Percentiles rank a stretch among this genome's conserved stretches.
These are phyloP conservation scores for Marronus borbonicus DNA, from an alignment of 2,888 invertebrate species.

Conservation along the genomic window DNA sequence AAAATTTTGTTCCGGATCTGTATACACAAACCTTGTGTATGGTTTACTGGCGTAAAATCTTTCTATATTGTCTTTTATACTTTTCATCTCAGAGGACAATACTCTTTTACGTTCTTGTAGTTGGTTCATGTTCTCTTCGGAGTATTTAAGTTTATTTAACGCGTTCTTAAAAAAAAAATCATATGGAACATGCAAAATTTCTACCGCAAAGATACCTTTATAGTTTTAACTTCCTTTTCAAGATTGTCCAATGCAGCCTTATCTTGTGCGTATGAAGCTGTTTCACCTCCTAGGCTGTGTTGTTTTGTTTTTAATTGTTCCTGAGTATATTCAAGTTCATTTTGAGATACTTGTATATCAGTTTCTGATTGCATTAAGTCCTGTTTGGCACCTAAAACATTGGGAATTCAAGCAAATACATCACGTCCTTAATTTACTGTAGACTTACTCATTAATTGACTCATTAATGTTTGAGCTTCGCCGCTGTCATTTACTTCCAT, in stretches of 20 bases:
- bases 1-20: slow-evolving; percentile 82
- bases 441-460: slow-evolving; percentile 85
- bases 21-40: slow-evolving; percentile 80
- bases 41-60: slow-evolving; percentile 74
- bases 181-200: slow-evolving; percentile 15
- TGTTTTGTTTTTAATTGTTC: slow-evolving; percentile 78
- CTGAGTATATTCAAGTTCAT: slow-evolving; percentile 80
- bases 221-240: slow-evolving; percentile 73
- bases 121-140: slow-evolving; percentile 75
- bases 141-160: slow-evolving; percentile 70
- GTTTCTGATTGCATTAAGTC: slow-evolving; percentile 84
- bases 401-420: slow-evolving; percentile 9
- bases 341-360: slow-evolving; percentile 82
- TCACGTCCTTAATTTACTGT: neutral
- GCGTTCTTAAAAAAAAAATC: slow-evolving; percentile 36
- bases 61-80: slow-evolving; percentile 74
- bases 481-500: slow-evolving; percentile 85
- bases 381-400: slow-evolving; percentile 79
- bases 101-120: slow-evolving; percentile 72
- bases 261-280: slow-evolving; percentile 79
- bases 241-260: slow-evolving; percentile 74
- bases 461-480: slow-evolving; percentile 87
- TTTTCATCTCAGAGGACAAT: slow-evolving; percentile 74
- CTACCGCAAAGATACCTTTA: slow-evolving; percentile 71
- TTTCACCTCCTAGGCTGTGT: slow-evolving; percentile 78